These are phyloP conservation scores for Bombus consobrinus DNA, from an alignment of 1,140 invertebrate species.

Conservation along the genomic window DNA sequence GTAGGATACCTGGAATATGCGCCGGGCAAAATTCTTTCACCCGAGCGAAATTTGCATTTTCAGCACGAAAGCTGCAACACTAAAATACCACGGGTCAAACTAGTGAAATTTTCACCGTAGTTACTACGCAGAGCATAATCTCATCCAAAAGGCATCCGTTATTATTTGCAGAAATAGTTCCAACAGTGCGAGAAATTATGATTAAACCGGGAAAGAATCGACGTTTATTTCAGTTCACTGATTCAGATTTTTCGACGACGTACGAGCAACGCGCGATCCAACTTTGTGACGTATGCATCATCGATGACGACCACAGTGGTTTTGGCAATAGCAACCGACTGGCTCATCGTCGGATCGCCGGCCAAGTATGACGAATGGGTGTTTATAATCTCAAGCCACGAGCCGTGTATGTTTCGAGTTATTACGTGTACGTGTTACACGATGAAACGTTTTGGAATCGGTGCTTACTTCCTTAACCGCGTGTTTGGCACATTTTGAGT, in stretches of 20 bases:
- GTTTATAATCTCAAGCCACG: conserved; percentile 1
- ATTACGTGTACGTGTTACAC: neutral
- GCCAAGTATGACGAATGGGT: conserved; percentile 34
- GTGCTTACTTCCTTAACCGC: neutral
- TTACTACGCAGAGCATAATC: neutral
- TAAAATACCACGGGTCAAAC: conserved; percentile 18
- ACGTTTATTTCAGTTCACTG: conserved; percentile 32
- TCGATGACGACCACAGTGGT: conserved; percentile 35
- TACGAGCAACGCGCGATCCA: neutral
- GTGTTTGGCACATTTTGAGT: neutral
- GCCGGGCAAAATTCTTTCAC: neutral
- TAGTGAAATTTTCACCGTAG: neutral
- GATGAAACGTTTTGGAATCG: neutral
- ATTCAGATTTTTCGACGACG: conserved; percentile 2
- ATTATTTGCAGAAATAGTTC: neutral
- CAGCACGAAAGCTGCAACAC: neutral
- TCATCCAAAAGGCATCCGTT: conserved; percentile 27
- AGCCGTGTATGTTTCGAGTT: neutral
- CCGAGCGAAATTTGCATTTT: neutral
- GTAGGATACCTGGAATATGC: neutral
- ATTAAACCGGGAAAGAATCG: neutral
- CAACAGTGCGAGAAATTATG: neutral
- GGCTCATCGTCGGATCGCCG: conserved; percentile 14
- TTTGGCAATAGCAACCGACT: neutral
- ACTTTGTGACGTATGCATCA: conserved; percentile 5